Conservation (phyloP, 2,888 invertebrate genomes). For the Oasisia sp. region DNA sequence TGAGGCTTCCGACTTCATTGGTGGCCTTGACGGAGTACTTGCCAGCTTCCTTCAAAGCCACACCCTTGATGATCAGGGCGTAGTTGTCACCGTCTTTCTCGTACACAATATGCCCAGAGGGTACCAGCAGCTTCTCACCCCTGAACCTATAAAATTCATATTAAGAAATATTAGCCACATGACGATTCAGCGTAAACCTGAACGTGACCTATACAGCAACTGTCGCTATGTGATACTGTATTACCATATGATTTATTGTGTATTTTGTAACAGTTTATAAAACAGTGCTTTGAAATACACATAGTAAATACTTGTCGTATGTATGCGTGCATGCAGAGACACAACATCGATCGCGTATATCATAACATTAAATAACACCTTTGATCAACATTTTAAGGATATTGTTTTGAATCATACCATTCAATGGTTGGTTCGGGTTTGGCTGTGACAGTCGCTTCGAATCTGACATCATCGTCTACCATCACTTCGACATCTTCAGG, state of each 20-base stretch:
- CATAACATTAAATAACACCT: too few relatives aligned
- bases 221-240: background rate
- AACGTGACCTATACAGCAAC: background rate
- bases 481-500: constrained; percentile 54
- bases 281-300: background rate
- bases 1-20: constrained; percentile 61
- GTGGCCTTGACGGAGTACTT: constrained; percentile 58
- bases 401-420: constrained; percentile 73
- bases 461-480: constrained; percentile 50
- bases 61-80: constrained; percentile 54
- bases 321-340: too few relatives aligned
- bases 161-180: background rate
- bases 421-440: constrained; percentile 88
- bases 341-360: too few relatives aligned
- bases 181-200: background rate
- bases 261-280: background rate
- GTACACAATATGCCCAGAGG: constrained; percentile 51
- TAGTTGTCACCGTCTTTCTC: constrained; percentile 53
- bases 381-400: background rate
- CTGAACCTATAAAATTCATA: constrained; percentile 48
- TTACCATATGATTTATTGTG: too few relatives aligned
- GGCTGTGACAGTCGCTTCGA: constrained; percentile 86
- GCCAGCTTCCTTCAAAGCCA: constrained; percentile 53
- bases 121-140: constrained; percentile 54
- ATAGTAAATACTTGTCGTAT: too few relatives aligned